Percentiles rank a stretch among this genome's conserved stretches.
Conservation (phyloP, 2,113 vertebrate genomes). For the Brienomyrus brachyistius region DNA sequence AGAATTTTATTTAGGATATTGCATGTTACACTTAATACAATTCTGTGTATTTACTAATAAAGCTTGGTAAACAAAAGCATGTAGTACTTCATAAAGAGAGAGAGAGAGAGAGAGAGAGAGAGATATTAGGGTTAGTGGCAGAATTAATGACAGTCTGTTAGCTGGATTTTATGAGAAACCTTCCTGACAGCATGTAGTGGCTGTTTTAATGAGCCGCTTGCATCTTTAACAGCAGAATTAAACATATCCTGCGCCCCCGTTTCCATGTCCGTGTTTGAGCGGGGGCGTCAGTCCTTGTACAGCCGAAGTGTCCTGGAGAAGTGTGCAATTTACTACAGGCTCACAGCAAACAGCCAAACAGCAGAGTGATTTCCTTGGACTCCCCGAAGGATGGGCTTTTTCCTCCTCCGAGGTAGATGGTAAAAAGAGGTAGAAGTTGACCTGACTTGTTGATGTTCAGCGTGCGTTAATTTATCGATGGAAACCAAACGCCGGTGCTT, state of each 20-base stretch:
- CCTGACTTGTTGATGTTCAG: constrained; percentile 61
- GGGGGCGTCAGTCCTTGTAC: constrained; percentile 23
- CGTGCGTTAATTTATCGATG: constrained; percentile 39
- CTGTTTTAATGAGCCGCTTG: not conserved
- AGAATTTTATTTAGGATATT: not conserved
- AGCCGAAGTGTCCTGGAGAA: constrained; percentile 21
- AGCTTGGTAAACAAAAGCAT: not conserved
- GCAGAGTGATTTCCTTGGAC: constrained; percentile 22
- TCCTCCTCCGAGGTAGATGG: constrained; percentile 14
- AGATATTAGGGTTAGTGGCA: not conserved
- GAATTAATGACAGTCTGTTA: not conserved
- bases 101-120: not conserved
- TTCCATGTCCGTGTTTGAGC: constrained; percentile 11
- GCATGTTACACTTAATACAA: not conserved
- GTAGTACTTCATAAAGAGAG: not conserved
- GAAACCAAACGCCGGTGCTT: constrained; percentile 17
- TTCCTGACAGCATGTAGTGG: not conserved
- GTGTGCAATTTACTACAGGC: constrained; percentile 24
- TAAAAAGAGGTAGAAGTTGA: constrained; percentile 17
- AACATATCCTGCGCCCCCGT: not conserved
- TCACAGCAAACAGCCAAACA: constrained; percentile 23
- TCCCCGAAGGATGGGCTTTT: constrained; percentile 29
- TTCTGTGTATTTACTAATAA: not conserved
- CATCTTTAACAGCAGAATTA: constrained; percentile 13
- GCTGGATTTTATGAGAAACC: not conserved